phyloP scores from a whole-genome alignment of 92 coral and sea anemone genomes.

The Umimayanthus chanpuru region DNA sequence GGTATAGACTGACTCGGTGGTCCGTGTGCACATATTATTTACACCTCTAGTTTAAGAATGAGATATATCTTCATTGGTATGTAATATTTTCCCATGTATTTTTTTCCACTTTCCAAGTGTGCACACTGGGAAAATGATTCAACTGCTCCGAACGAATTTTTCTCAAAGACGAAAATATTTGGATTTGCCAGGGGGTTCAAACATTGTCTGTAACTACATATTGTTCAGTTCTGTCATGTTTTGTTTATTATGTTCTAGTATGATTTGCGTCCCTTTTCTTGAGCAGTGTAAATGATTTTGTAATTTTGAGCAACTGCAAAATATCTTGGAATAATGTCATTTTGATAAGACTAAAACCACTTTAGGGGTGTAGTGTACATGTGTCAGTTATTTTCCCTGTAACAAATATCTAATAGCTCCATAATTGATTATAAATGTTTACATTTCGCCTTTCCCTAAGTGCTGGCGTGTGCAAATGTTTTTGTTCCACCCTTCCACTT shows the following conservation, averaged over 20 bases:
- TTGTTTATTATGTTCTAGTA: not conserved
- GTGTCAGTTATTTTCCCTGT: not conserved
- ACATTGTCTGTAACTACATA: too few relatives aligned
- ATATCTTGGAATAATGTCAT: not conserved
- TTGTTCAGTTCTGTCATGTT: not conserved
- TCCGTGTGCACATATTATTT: not conserved
- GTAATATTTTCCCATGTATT: not conserved
- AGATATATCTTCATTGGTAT: slow-evolving; percentile 37
- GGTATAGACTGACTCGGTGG: not conserved
- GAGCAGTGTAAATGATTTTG: not conserved
- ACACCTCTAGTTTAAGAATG: not conserved
- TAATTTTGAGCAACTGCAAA: not conserved
- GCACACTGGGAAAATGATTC: not conserved
- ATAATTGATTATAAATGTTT: slow-evolving; percentile 11
- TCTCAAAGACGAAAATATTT: not conserved
- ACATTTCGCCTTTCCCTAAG: not conserved
- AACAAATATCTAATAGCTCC: slow-evolving; percentile 12
- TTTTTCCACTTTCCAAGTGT: not conserved
- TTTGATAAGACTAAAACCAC: not conserved
- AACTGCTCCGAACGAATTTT: too few relatives aligned
- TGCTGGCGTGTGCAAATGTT: slow-evolving; percentile 8
- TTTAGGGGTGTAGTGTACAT: not conserved
- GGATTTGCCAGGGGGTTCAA: not conserved
- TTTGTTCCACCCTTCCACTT: slow-evolving; percentile 11
- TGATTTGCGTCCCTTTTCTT: not conserved